Base-by-base conservation (phyloP, 2,888 invertebrate genomes). In the Rosalia funebris region DNA sequence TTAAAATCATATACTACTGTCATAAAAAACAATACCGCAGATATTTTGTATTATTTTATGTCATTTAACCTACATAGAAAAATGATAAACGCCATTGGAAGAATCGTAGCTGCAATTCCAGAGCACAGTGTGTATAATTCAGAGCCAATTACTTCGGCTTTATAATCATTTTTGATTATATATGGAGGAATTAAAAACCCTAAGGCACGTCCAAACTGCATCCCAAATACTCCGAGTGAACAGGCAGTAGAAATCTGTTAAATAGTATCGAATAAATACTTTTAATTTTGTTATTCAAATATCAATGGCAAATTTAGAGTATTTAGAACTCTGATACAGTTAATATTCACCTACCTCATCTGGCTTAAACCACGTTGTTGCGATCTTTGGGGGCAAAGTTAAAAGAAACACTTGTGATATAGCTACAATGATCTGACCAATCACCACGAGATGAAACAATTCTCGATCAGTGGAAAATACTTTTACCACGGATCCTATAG, bases 361-460 rank as follows among this genome's bases (percentile, higher is more conserved):
- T 0, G 94, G 90, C 1, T 96, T 96, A 79, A 98, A 98, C 98
- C 98, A 98, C 32, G 96, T 93, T 0, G 98, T 96, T 0, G 98
- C 97, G 67, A 98, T 83, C 50, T 91, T 84, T 0, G 98, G 92
- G 0, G 98, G 98, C 54, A 98, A 87, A 69, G 94, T 94, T 36
- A 98, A 84, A 57, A 97, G 90, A 83, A 95, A 97, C 14, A 95
- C 90, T 83, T 97, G 96, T 17, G 96, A 92, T n/a, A 90, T 74
- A 0, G 91, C 91, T 60, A 91, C 90, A 66, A 97, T 84, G 0
- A 92, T 90, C 83, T 98, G 98, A 0, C 95, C 96, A 31, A 89
- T 73, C 82, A 98, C 92, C 53, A 93, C 89, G 41, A 97, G 84
- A 85, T 89, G 89, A 84, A 96, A 98, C 74, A 89, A 85, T 75